Conservation (phyloP, 2,113 vertebrate species). For the Platysternon megacephalum region DNA sequence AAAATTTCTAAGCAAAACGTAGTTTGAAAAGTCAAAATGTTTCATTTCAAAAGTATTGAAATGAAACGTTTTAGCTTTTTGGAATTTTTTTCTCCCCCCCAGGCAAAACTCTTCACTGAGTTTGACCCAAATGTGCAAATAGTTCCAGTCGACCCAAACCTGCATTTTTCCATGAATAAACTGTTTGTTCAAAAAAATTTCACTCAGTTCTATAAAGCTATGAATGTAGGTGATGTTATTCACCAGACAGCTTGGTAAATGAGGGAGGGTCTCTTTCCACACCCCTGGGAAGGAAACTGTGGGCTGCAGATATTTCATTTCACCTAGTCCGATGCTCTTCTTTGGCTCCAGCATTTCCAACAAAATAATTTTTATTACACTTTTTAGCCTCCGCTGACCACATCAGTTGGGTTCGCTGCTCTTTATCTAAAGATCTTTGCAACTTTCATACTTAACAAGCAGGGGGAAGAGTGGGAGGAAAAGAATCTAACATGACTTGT, state of each 20-base stretch:
- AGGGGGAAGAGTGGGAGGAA: not conserved
- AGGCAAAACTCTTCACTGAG: no score
- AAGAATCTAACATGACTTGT: not conserved
- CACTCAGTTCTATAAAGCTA: not conserved
- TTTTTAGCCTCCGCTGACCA: not conserved
- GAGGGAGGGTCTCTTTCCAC: not conserved
- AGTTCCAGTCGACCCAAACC: not conserved
- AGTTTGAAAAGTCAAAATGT: no score
- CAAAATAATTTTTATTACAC: slow-evolving; percentile 10
- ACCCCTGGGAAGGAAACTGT: not conserved
- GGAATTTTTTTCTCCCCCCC: no score
- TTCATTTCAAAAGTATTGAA: no score
- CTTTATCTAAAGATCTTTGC: slow-evolving; percentile 11
- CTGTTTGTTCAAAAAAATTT: not conserved
- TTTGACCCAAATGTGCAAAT: not conserved
- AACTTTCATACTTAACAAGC: not conserved
- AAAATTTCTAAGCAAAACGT: no score
- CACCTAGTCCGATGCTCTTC: not conserved
- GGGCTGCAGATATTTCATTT: not conserved
- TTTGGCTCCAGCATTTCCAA: not conserved
- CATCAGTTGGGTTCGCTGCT: not conserved
- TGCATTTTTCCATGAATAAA: not conserved
- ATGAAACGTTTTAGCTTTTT: no score
- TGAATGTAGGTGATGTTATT: not conserved
- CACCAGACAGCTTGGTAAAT: not conserved